phyloP scores from a whole-genome alignment of 2,113 vertebrate species.

The Cyphomyrus discorhynchus region DNA sequence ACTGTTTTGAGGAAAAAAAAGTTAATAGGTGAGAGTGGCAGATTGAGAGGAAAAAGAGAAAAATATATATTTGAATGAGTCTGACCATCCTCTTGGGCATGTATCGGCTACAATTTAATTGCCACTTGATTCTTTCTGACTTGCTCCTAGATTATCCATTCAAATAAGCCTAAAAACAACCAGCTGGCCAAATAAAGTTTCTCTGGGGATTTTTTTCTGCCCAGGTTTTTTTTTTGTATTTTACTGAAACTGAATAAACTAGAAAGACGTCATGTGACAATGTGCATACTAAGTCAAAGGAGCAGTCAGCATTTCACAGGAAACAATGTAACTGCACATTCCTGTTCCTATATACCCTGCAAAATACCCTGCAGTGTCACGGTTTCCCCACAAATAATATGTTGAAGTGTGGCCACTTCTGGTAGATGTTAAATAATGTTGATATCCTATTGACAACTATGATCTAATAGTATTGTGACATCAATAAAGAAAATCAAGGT shows the following conservation, averaged over 20 bases:
- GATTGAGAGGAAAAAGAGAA: background rate
- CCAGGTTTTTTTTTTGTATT: background rate
- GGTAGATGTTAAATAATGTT: background rate
- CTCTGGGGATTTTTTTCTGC: background rate
- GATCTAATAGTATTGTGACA: background rate
- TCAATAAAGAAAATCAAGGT: background rate
- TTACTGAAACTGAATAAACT: background rate
- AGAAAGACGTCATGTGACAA: background rate
- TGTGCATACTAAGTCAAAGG: background rate
- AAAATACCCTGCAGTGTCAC: background rate
- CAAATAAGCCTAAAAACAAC: background rate
- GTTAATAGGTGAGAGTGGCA: background rate
- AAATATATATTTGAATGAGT: background rate
- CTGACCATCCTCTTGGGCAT: background rate
- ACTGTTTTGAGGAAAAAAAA: slow-evolving; percentile 12
- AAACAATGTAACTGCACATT: no score
- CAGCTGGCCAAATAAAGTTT: background rate
- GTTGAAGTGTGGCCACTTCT: background rate
- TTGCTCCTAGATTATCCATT: background rate
- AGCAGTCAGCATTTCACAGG: background rate
- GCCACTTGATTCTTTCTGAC: background rate
- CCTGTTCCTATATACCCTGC: background rate
- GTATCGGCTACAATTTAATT: background rate
- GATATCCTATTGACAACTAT: background rate
- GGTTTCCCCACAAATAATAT: background rate